Percentiles rank a stretch among this genome's conserved stretches.
Conservation (phyloP, 2,888 invertebrate species). For the Stegophylla sp. region DNA sequence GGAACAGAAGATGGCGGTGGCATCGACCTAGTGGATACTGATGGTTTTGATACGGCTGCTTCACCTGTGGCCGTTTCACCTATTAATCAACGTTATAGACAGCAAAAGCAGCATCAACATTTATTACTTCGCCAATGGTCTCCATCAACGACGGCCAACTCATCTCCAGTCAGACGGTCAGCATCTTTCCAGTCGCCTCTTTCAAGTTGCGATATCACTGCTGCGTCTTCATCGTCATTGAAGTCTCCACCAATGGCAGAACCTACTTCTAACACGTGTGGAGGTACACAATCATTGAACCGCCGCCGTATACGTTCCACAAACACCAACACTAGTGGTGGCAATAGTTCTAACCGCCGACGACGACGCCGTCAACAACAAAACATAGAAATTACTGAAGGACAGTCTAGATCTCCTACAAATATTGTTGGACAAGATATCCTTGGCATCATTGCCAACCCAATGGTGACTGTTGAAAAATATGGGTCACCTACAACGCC, state of each 20-base stretch:
- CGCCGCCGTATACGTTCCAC: neutral
- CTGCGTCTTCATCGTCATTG: conserved; percentile 27
- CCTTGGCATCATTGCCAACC: neutral
- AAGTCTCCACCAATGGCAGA: neutral
- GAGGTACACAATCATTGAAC: conserved; percentile 33
- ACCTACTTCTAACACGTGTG: neutral
- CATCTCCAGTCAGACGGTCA: conserved; percentile 24
- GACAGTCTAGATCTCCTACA: neutral
- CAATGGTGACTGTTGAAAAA: neutral
- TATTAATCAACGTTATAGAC: conserved; percentile 9
- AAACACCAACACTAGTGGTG: neutral
- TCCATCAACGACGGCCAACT: conserved; percentile 36
- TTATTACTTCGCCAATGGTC: conserved; percentile 41
- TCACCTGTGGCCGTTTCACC: conserved; percentile 4
- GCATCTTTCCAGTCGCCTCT: conserved; percentile 35
- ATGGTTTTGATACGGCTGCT: conserved; percentile 5
- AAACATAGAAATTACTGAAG: neutral
- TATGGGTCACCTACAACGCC: neutral
- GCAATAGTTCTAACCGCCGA: conserved; percentile 24
- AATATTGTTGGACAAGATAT: neutral
- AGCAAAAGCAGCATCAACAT: conserved; percentile 21
- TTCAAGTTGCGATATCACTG: neutral
- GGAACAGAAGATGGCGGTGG: conserved; percentile 50
- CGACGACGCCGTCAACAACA: conserved; percentile 27
- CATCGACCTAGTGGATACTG: neutral